Conservation (phyloP, 2,797 vertebrate species). For the Eulemur coronatus region DNA sequence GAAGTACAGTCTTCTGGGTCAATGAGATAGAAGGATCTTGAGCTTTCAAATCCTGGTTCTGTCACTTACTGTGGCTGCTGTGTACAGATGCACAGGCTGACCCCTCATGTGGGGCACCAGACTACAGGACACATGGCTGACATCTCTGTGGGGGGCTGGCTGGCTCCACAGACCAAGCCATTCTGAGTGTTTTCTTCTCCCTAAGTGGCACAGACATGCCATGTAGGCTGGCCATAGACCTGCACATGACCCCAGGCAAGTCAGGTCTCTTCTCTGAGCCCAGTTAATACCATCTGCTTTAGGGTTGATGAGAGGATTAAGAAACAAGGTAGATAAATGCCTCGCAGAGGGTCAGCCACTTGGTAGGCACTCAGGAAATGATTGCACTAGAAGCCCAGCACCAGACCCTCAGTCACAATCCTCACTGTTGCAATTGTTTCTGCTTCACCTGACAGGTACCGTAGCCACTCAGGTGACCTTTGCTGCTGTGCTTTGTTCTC, state of each 20-base stretch:
- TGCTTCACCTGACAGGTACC: neutral
- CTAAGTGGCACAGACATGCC: neutral
- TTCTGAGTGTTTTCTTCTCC: neutral
- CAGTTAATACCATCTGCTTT: neutral
- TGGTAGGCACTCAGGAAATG: neutral
- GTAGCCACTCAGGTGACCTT: neutral
- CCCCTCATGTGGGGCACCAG: neutral
- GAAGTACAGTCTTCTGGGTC: neutral
- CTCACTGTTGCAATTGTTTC: neutral
- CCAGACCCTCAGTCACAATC: neutral
- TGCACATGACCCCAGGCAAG: neutral
- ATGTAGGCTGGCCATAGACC: neutral
- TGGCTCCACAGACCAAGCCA: neutral
- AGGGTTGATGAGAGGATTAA: conserved; percentile 5
- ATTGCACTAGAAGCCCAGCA: neutral
- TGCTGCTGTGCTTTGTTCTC: neutral
- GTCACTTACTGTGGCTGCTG: neutral
- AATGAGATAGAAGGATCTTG: neutral
- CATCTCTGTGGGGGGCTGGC: neutral
- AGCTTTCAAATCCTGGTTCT: neutral
- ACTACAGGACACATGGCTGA: neutral
- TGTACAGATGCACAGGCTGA: neutral
- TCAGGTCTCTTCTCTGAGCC: neutral
- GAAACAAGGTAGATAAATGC: neutral
- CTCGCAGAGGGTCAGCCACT: neutral